Evolutionary conservation across 2,797 vertebrate genomes (phyloP), one percentile per base, ranked within the genome.

Genomic region (Hipposideros larvatus): DNA sequence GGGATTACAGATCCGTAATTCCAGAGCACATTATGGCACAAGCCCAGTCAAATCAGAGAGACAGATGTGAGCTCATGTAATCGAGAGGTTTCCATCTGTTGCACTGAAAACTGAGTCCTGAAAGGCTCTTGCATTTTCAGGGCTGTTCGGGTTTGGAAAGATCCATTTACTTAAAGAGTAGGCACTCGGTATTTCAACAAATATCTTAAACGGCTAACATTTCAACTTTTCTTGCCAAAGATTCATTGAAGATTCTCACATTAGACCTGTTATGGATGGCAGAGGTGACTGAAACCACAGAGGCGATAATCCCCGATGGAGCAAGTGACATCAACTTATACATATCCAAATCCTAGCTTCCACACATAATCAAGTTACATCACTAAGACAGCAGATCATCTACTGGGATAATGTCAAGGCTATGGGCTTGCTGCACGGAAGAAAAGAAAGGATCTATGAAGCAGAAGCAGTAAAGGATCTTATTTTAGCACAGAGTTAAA

Each of bases 21-120:
- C 61, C 63, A 22, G 6, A 24, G 77, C 46, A 65, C 16, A 11
- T 9, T 15, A 41, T 19, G 57, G 59, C 74, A 71, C n/a, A 71
- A n/a, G 16, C 41, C 41, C 85, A 21, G 59, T 24, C 85, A 43
- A 53, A n/a, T 28, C 48, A 57, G 46, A 83, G 46, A 83, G 55
- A 80, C 59, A 68, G 86, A 73, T 48, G 93, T 71, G 55, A 77
- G 79, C 66, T 37, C 43, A 16, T 80, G 89, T 92, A 53, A 95
- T 0, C 5, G 79, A 91, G 92, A 65, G 16, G 89, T 41, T 91
- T 85, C 96, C 86, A 89, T 79, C 92, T 95, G 83, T 1, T 43
- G 41, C 53, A 46, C 4, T 63, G 59, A 95, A 51, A 93, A 87
- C 43, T 5, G 11, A 77, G 31, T 43, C 46, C 78, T 43, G 41